Conservation (phyloP, 2,113 vertebrate species). For the Empidonax traillii region DNA sequence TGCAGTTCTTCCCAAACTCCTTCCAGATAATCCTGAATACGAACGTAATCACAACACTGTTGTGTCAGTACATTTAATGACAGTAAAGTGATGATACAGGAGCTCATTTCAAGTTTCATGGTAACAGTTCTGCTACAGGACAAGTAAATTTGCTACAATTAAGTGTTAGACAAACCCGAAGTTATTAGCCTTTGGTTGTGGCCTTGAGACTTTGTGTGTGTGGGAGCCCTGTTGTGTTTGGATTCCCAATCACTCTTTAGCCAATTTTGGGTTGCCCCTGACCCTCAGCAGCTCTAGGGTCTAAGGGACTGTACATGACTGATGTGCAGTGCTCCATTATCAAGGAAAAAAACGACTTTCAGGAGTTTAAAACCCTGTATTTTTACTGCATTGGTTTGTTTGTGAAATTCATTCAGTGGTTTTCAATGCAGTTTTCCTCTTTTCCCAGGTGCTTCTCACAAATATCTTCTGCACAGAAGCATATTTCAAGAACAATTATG, state of each 20-base stretch:
- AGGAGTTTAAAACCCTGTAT: rapidly evolving
- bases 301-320: rapidly evolving
- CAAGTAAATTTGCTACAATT: background rate
- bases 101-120: background rate
- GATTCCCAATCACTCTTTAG: background rate
- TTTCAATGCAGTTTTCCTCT: background rate
- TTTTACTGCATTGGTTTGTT: background rate
- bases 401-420: background rate
- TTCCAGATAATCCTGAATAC: background rate
- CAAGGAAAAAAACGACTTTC: background rate
- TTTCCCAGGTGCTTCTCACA: constrained; percentile 83
- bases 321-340: rapidly evolving
- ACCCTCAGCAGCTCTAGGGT: background rate
- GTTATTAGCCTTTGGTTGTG: background rate
- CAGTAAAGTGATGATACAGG: rapidly evolving
- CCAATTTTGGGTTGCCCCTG: background rate
- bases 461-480: constrained; percentile 88
- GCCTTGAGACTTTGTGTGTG: background rate
- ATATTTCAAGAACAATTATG: constrained; percentile 87
- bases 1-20: background rate
- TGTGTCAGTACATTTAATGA: background rate
- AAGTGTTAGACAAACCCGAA: background rate
- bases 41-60: rapidly evolving
- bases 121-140: rapidly evolving
- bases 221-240: background rate